A percentile compares a stretch with the other conserved stretches of the same genome.
These are phyloP conservation scores for Malurus alboscapulatus DNA, from an alignment of 2,113 vertebrate species.

Conservation along the genomic window DNA sequence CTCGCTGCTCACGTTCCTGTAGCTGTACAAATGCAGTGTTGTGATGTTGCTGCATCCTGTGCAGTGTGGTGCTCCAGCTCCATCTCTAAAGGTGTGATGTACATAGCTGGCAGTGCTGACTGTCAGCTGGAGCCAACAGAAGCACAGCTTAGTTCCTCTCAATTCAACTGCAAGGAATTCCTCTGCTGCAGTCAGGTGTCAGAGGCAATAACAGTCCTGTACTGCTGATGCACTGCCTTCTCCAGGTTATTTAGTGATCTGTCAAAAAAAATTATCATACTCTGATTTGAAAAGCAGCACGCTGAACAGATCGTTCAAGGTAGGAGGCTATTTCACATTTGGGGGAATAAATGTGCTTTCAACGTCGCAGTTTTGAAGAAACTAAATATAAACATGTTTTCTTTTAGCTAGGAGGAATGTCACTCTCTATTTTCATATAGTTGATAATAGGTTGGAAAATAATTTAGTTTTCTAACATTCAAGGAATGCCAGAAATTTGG, in stretches of 20 bases:
- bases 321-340: background rate
- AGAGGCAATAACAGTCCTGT: background rate
- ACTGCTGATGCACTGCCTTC: constrained; percentile 25
- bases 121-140: background rate
- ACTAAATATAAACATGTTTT: background rate
- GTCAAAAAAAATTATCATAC: constrained; percentile 35
- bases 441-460: background rate
- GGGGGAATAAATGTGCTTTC: background rate
- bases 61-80: background rate
- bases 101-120: background rate
- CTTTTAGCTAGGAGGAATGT: background rate
- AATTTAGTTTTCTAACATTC: background rate
- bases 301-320: background rate
- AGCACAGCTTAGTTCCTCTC: background rate
- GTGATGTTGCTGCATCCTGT: background rate
- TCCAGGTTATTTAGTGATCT: constrained; percentile 39
- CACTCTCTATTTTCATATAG: background rate
- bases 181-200: background rate
- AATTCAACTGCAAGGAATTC: background rate
- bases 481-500: background rate
- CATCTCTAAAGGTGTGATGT: background rate
- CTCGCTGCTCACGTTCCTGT: background rate
- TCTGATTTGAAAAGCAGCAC: background rate
- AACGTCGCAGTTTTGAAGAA: background rate
- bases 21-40: background rate